These are phyloP conservation scores for Sebastes steindachneri DNA, from an alignment of 2,797 vertebrate genomes.

Conservation along the genomic window DNA sequence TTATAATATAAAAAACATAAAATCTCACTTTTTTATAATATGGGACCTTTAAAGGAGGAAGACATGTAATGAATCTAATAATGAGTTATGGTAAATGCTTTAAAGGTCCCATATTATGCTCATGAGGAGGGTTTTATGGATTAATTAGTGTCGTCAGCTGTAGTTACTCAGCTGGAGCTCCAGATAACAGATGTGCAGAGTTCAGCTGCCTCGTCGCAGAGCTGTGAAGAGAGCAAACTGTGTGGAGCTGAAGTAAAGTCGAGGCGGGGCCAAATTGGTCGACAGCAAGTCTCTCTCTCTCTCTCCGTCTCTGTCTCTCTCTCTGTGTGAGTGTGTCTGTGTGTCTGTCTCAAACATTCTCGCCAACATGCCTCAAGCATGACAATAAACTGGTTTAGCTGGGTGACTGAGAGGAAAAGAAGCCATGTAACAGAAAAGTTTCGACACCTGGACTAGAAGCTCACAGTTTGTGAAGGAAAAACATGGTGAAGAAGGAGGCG, in stretches of 20 bases:
- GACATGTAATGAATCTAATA: too few species aligned
- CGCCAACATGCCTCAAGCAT: slow-evolving; percentile 68
- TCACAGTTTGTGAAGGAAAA: not conserved
- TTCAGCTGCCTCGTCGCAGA: not conserved
- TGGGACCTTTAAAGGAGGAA: not conserved
- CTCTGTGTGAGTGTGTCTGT: not conserved
- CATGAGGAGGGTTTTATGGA: not conserved
- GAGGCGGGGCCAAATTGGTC: slow-evolving; percentile 65
- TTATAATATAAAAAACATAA: too few species aligned
- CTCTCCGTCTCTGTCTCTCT: not conserved
- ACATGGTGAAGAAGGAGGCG: not conserved
- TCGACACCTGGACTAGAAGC: slow-evolving; percentile 19
- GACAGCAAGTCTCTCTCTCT: not conserved
- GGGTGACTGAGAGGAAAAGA: slow-evolving; percentile 21
- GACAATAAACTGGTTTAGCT: slow-evolving; percentile 76
- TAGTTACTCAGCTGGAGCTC: not conserved
- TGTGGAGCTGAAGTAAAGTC: not conserved
- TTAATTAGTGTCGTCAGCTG: not conserved
- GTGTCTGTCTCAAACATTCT: slow-evolving; percentile 21
- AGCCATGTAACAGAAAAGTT: slow-evolving; percentile 2
- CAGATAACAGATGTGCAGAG: not conserved
- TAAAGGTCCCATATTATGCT: not conserved
- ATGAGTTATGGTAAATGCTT: not conserved
- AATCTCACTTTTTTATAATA: too few species aligned
- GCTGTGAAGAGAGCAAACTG: not conserved